Conservation (phyloP, 23 tunicate species). For the Trididemnum miniatum region DNA sequence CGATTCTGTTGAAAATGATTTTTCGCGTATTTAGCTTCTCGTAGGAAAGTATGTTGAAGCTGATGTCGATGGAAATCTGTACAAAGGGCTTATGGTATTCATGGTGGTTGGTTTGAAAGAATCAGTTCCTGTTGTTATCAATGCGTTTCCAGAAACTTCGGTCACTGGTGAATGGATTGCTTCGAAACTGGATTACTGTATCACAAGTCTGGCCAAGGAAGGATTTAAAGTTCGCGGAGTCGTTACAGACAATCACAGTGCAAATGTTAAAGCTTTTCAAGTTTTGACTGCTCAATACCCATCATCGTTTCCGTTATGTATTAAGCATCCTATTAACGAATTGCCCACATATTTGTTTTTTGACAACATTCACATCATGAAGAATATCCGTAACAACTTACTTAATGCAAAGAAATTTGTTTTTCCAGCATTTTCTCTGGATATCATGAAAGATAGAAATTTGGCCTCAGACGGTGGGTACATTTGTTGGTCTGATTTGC, state of each 20-base stretch:
- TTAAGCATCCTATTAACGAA: neutral
- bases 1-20: too few relatives aligned
- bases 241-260: neutral
- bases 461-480: neutral
- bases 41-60: neutral
- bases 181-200: neutral
- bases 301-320: neutral
- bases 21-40: too few relatives aligned
- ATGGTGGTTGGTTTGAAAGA: neutral
- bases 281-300: neutral
- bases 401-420: neutral
- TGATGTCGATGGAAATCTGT: neutral
- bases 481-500: neutral
- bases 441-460: neutral
- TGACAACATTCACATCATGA: conserved; percentile 11
- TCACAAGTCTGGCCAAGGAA: neutral
- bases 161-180: neutral
- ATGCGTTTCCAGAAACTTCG: neutral
- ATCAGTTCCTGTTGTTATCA: neutral
- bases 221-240: conserved; percentile 5
- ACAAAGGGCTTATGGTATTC: neutral
- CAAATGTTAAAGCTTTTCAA: conserved; percentile 12
- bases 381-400: conserved; percentile 3
- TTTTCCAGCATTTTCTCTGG: neutral
- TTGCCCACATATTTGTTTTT: neutral